These are phyloP conservation scores for Masnerella sp. DNA, from an alignment of 2,888 invertebrate species.

Conservation along the genomic window DNA sequence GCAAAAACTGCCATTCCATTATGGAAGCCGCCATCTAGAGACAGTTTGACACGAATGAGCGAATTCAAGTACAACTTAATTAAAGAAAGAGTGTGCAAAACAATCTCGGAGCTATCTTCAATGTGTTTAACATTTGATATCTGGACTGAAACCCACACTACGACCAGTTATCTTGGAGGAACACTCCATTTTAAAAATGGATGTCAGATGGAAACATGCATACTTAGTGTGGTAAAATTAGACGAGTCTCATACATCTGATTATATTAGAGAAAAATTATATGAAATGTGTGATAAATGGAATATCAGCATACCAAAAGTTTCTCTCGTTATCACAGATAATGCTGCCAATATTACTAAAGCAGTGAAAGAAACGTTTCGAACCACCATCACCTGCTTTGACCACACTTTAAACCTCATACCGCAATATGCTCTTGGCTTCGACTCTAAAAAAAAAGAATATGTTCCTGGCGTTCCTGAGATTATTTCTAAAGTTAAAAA, in stretches of 20 bases:
- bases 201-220: constrained; percentile 20
- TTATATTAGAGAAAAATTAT: constrained; percentile 8
- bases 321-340: constrained; percentile 54
- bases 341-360: constrained; percentile 54
- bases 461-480: constrained; percentile 19
- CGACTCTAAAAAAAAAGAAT: constrained; percentile 19
- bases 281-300: constrained; percentile 15
- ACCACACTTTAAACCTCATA: constrained; percentile 55
- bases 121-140: constrained; percentile 30
- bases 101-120: constrained; percentile 2
- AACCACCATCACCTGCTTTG: constrained; percentile 53
- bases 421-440: constrained; percentile 41
- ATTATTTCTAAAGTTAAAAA: constrained; percentile 53
- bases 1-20: constrained; percentile 24
- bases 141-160: constrained; percentile 33
- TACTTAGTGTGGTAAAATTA: constrained; percentile 4
- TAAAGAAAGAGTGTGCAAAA: constrained; percentile 1
- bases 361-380: constrained; percentile 18
- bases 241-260: constrained; percentile 22
- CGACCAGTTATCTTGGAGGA: constrained; percentile 33
- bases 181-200: constrained; percentile 20
- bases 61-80: constrained; percentile 19
- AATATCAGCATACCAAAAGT: constrained; percentile 32
- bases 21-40: constrained; percentile 22
- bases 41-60: constrained; percentile 10